Percentiles rank a stretch among this genome's conserved stretches.
Evolutionary conservation across 2,113 vertebrate genomes (phyloP).

Genomic region (Arvicanthis niloticus): DNA sequence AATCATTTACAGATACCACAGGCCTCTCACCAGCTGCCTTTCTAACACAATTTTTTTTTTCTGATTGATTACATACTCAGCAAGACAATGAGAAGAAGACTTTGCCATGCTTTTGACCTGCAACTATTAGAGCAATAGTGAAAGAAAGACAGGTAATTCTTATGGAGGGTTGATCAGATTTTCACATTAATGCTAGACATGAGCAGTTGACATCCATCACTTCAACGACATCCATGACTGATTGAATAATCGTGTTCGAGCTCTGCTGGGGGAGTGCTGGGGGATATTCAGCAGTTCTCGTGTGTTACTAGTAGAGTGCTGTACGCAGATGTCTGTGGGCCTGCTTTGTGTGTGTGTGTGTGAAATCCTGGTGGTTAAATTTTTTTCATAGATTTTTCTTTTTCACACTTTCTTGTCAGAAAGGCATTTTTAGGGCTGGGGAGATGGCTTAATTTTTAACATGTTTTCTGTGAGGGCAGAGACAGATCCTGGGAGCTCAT

Average conservation of each 20-base stretch:
- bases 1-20: neutral
- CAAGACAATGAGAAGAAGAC: constrained; percentile 31
- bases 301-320: neutral
- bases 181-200: neutral
- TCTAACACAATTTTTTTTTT: neutral
- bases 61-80: neutral
- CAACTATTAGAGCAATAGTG: neutral
- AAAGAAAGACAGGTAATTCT: neutral
- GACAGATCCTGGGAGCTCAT: neutral
- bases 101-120: constrained; percentile 10
- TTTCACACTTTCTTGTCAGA: neutral
- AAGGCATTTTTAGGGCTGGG: constrained; percentile 3
- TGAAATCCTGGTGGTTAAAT: neutral
- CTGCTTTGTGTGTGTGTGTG: neutral
- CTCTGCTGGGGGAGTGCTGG: neutral
- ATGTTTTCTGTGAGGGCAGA: neutral
- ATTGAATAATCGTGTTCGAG: neutral
- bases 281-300: neutral
- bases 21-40: neutral
- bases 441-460: neutral
- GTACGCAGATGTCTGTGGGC: neutral
- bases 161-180: neutral
- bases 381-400: neutral
- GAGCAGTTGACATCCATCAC: neutral
- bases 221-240: neutral